phyloP scores from a whole-genome alignment of 2,797 vertebrate species.

The Octomys mimax region DNA sequence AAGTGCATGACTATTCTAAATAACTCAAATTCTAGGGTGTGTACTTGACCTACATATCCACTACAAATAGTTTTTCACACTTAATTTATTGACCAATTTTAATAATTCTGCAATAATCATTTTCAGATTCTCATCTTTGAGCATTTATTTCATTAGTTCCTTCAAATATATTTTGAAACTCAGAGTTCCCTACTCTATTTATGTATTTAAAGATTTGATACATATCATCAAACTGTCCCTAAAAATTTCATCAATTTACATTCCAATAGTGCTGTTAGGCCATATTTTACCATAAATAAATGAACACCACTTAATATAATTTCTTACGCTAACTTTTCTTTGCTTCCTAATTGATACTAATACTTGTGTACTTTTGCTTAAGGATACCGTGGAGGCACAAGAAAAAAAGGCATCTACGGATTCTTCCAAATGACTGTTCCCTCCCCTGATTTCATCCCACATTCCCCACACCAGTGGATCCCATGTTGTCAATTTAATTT shows the following conservation, averaged over 20 bases:
- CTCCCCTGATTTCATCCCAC: not conserved
- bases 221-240: not conserved
- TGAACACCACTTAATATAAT: not conserved
- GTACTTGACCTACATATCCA: not conserved
- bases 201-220: conserved; percentile 17
- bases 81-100: not conserved
- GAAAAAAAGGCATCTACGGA: not conserved
- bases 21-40: not conserved
- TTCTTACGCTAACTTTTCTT: not conserved
- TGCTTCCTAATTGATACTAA: not conserved
- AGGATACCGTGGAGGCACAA: not conserved
- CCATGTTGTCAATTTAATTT: conserved; percentile 5
- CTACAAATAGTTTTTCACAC: not conserved
- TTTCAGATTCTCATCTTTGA: conserved; percentile 27
- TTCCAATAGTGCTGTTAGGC: not conserved
- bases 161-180: conserved; percentile 24
- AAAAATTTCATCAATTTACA: not conserved
- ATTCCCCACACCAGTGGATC: not conserved
- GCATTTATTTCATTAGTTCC: not conserved
- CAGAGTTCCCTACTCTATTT: not conserved
- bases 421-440: not conserved
- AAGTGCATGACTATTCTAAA: not conserved
- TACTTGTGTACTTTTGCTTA: not conserved
- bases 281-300: not conserved
- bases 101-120: conserved; percentile 9